Percentiles rank a stretch among this genome's conserved stretches.
phyloP scores from a whole-genome alignment of 2,888 invertebrate species.

The Torymus texanus region DNA sequence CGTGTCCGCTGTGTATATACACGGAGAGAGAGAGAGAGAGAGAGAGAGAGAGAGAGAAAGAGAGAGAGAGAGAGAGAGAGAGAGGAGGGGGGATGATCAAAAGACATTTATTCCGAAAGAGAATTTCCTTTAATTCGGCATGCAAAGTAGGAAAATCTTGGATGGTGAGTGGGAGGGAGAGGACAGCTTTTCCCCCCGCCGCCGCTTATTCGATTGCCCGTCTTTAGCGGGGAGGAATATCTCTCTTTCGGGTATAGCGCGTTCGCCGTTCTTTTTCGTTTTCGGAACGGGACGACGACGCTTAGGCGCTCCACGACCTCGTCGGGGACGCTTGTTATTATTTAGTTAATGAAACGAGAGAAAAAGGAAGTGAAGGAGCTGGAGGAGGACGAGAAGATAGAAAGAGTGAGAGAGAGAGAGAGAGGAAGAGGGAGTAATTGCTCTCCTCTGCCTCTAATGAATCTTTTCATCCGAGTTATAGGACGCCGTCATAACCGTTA shows the following conservation, averaged over 20 bases:
- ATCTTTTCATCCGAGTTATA: conserved; percentile 36
- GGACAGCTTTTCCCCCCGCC: conserved; percentile 5
- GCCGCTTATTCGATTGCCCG: conserved; percentile 37
- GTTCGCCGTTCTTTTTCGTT: background rate
- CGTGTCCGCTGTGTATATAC: conserved; percentile 18
- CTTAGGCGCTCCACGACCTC: background rate
- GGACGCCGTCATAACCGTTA: background rate
- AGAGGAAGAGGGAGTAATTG: conserved; percentile 12
- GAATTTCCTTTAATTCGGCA: conserved; percentile 35
- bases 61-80: background rate
- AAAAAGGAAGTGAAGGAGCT: background rate
- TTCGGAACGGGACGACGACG: background rate
- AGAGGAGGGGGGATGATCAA: conserved; percentile 40
- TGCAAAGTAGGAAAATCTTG: conserved; percentile 37
- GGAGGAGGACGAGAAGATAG: too few species aligned
- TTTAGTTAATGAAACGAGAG: conserved; percentile 39
- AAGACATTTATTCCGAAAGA: conserved; percentile 55
- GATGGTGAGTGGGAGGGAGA: background rate
- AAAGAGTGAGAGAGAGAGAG: background rate
- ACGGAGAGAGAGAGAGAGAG: background rate
- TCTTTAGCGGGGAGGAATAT: background rate
- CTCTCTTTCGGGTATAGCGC: background rate
- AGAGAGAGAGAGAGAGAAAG: background rate
- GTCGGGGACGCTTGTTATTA: conserved; percentile 33
- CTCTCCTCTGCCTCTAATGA: conserved; percentile 20